phyloP scores from a whole-genome alignment of 2,797 vertebrate genomes.

The Spondyliosoma cantharus region DNA sequence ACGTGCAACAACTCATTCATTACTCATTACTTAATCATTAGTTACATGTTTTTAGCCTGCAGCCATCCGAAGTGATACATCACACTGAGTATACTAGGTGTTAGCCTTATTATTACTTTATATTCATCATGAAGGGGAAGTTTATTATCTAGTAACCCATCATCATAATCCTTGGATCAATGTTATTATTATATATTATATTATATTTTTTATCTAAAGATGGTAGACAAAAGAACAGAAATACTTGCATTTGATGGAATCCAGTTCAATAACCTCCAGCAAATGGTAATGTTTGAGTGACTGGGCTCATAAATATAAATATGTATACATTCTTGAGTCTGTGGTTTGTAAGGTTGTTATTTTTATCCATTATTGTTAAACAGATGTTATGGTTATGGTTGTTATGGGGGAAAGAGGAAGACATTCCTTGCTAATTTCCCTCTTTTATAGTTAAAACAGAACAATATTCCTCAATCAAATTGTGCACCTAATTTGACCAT shows the following conservation, averaged over 20 bases:
- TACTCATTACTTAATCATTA: too few species aligned
- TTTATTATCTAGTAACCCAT: too few species aligned
- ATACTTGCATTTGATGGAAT: background rate
- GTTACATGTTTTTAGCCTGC: too few species aligned
- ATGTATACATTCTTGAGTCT: background rate
- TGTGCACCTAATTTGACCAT: slow-evolving; percentile 4
- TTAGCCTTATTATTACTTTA: too few species aligned
- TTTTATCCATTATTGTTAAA: background rate
- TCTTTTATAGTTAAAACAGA: background rate
- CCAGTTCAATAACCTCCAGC: background rate
- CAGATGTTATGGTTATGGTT: background rate
- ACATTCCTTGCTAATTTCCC: background rate
- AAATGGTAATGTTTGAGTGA: background rate
- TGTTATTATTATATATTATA: too few species aligned
- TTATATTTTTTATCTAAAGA: too few species aligned
- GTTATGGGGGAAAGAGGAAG: background rate
- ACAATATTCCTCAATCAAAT: slow-evolving; percentile 3
- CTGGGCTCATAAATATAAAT: background rate
- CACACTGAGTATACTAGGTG: too few species aligned
- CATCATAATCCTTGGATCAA: too few species aligned
- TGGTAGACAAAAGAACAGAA: background rate
- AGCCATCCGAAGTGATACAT: too few species aligned
- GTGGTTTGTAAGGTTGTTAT: background rate
- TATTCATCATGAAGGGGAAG: too few species aligned
- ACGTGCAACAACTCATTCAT: too few species aligned